Evolutionary conservation across 23 tunicate species (phyloP).

Genomic region (Halocynthia aurantium): DNA sequence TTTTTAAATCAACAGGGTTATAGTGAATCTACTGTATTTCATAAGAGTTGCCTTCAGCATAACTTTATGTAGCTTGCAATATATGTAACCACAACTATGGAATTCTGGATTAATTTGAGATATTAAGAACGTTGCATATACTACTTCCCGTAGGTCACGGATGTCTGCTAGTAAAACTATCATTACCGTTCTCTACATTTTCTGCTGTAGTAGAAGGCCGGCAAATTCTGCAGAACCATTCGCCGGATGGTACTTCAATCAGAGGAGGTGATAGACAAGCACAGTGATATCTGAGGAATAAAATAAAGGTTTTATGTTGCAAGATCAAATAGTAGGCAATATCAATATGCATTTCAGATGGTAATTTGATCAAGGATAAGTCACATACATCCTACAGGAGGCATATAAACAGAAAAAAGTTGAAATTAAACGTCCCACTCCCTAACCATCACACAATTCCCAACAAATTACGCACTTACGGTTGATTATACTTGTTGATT

Average conservation of each 20-base stretch:
- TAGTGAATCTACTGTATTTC: too few species aligned
- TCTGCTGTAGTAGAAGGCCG: not conserved
- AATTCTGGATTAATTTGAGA: not conserved
- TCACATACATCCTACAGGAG: too few species aligned
- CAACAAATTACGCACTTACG: too few species aligned
- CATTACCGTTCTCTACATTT: not conserved
- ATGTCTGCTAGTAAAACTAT: not conserved
- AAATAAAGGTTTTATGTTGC: not conserved
- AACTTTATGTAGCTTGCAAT: not conserved
- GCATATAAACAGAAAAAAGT: too few species aligned
- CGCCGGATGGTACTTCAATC: slow-evolving; percentile 59
- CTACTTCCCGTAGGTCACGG: not conserved
- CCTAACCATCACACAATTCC: too few species aligned
- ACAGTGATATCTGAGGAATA: slow-evolving; percentile 54
- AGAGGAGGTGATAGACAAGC: slow-evolving; percentile 68
- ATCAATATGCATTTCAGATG: too few species aligned
- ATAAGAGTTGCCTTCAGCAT: too few species aligned
- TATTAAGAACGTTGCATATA: not conserved
- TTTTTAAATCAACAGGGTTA: too few species aligned
- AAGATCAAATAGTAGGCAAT: too few species aligned
- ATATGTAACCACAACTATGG: not conserved
- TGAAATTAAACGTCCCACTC: too few species aligned
- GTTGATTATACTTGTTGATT: too few species aligned
- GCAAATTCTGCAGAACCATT: slow-evolving; percentile 82
- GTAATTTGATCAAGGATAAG: too few species aligned